Percentiles rank a stretch among this genome's conserved stretches.
phyloP scores from a whole-genome alignment of 2,797 vertebrate genomes.

The Amazona ochrocephala region DNA sequence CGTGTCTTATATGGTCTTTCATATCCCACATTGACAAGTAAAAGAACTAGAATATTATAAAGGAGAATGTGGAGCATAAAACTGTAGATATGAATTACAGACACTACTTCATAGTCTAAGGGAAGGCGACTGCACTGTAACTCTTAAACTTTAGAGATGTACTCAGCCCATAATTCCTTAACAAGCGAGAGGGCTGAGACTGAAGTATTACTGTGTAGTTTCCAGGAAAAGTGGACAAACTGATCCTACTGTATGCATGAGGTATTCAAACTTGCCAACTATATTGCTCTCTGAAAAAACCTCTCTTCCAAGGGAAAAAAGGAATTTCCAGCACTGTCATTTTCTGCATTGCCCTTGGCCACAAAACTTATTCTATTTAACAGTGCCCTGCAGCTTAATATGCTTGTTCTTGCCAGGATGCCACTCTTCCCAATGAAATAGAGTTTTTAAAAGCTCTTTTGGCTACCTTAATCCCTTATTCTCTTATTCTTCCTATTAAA shows the following conservation, averaged over 20 bases:
- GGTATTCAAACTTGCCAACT: slow-evolving; percentile 28
- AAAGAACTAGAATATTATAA: background rate
- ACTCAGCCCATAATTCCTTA: background rate
- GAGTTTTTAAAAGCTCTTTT: slow-evolving; percentile 43
- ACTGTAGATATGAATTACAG: background rate
- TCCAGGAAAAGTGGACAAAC: slow-evolving; percentile 18
- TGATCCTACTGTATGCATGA: background rate
- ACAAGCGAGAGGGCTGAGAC: background rate
- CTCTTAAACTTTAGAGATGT: background rate
- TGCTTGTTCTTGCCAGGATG: slow-evolving; percentile 54
- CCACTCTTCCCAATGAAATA: slow-evolving; percentile 32
- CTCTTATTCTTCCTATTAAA: slow-evolving; percentile 15
- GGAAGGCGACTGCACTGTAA: background rate
- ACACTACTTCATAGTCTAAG: background rate
- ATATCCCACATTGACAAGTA: background rate
- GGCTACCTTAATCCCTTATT: slow-evolving; percentile 16
- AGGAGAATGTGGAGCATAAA: background rate
- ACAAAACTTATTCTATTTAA: slow-evolving; percentile 32
- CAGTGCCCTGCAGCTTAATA: slow-evolving; percentile 40
- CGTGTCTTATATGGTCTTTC: background rate
- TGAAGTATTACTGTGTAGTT: background rate
- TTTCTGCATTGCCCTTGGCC: slow-evolving; percentile 12
- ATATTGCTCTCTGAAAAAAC: background rate
- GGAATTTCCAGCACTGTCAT: slow-evolving; percentile 10
- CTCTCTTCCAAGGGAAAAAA: background rate